phyloP scores from a whole-genome alignment of 2,113 vertebrate genomes.

The Antennarius striatus region DNA sequence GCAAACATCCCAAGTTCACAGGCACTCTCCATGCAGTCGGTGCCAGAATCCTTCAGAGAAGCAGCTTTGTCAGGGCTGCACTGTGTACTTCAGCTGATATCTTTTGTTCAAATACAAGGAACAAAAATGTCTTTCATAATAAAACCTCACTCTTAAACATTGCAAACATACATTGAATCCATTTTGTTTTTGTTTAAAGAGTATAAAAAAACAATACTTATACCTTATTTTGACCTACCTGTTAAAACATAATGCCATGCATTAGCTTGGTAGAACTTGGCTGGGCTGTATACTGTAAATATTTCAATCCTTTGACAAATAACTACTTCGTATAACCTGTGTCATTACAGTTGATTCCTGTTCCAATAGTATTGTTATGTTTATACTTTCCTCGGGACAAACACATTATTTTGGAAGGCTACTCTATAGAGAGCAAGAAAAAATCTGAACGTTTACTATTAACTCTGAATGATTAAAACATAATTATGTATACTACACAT shows the following conservation, averaged over 20 bases:
- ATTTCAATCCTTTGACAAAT: not conserved
- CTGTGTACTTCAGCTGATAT: conserved; percentile 8
- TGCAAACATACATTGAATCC: no score
- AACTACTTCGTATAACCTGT: no score
- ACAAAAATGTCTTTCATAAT: conserved; percentile 5
- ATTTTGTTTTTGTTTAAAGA: no score
- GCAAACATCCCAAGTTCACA: conserved; percentile 78
- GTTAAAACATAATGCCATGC: no score
- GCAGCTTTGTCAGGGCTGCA: conserved; percentile 20
- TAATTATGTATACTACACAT: no score
- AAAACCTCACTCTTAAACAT: not conserved
- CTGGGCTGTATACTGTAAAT: not conserved
- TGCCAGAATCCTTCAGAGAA: conserved; percentile 32
- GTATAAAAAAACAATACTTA: no score
- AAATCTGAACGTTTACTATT: no score
- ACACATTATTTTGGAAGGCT: no score
- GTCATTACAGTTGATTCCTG: no score
- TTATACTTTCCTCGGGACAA: not conserved
- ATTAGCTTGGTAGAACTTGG: not conserved
- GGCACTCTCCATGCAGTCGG: conserved; percentile 37
- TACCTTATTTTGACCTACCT: no score
- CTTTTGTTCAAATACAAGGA: conserved; percentile 27
- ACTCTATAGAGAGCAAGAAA: no score
- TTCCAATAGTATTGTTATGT: not conserved
- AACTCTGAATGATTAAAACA: no score